These are phyloP conservation scores for Sitta europaea DNA, from an alignment of 2,113 vertebrate genomes.

Conservation along the genomic window DNA sequence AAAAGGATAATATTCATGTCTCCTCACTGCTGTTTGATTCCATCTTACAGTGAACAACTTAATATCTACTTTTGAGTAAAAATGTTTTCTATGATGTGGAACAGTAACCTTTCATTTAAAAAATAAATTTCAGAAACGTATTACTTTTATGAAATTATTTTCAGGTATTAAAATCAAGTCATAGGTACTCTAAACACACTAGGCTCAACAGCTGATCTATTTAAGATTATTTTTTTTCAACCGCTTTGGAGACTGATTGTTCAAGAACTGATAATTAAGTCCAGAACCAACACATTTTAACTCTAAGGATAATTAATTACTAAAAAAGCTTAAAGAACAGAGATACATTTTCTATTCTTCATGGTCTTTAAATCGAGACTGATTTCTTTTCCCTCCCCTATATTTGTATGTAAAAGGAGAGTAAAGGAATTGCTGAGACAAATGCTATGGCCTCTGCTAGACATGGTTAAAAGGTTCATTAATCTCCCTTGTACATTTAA, in stretches of 20 bases:
- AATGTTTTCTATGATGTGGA: not conserved
- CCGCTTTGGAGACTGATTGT: not conserved
- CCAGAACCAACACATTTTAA: not conserved
- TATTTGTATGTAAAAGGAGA: not conserved
- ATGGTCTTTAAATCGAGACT: not conserved
- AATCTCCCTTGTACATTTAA: not conserved
- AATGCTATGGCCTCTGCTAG: not conserved
- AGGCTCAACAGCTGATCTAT: not conserved
- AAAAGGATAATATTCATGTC: not conserved
- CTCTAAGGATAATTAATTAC: not conserved
- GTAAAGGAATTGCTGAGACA: not conserved
- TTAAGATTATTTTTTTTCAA: not conserved
- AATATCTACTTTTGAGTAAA: not conserved
- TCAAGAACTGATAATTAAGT: not conserved
- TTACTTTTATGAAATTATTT: not conserved
- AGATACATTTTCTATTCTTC: not conserved
- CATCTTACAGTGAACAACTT: not conserved
- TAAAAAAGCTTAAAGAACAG: not conserved
- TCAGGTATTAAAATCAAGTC: not conserved
- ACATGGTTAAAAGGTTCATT: not conserved
- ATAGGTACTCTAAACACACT: not conserved
- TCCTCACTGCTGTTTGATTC: not conserved
- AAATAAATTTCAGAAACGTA: not conserved
- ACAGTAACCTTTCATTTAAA: not conserved
- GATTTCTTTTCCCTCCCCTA: accelerated